Evolutionary conservation across 1,140 invertebrate genomes (phyloP).

Genomic region (Calliopsis andreniformis): DNA sequence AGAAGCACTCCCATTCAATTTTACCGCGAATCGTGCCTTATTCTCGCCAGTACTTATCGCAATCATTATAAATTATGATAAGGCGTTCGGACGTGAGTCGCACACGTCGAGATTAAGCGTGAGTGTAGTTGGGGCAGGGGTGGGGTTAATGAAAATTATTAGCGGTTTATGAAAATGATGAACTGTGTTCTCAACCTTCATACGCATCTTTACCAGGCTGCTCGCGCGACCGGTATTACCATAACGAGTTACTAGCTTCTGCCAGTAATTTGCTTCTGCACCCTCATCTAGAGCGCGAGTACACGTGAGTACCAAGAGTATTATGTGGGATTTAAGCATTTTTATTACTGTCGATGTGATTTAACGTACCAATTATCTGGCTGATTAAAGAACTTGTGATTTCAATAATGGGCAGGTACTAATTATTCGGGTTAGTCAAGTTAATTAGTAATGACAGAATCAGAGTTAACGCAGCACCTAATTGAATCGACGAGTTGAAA

Average conservation of each 20-base stretch:
- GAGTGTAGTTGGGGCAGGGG: neutral
- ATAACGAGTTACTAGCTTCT: conserved; percentile 34
- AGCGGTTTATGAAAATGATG: conserved; percentile 17
- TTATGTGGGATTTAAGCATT: too few relatives aligned
- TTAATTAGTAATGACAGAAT: too few relatives aligned
- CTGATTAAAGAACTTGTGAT: neutral
- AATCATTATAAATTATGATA: conserved; percentile 11
- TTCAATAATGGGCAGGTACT: too few relatives aligned
- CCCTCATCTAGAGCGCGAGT: neutral
- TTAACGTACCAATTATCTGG: conserved; percentile 5
- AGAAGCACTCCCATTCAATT: too few relatives aligned
- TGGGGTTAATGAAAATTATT: conserved; percentile 21
- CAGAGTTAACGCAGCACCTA: neutral
- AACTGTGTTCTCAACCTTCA: neutral
- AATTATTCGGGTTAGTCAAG: too few relatives aligned
- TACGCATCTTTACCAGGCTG: neutral
- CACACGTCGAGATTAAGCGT: neutral
- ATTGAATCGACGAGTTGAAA: neutral
- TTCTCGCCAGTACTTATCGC: neutral
- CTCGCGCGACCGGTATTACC: conserved; percentile 12
- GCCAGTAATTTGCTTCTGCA: conserved; percentile 27
- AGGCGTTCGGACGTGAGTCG: neutral
- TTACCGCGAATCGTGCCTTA: too few relatives aligned
- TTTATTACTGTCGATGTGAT: conserved; percentile 2
- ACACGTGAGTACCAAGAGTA: too few relatives aligned